Percentiles rank a stretch among this genome's conserved stretches.
Evolutionary conservation across 2,888 invertebrate species (phyloP).

Genomic region (Plusia festucae): DNA sequence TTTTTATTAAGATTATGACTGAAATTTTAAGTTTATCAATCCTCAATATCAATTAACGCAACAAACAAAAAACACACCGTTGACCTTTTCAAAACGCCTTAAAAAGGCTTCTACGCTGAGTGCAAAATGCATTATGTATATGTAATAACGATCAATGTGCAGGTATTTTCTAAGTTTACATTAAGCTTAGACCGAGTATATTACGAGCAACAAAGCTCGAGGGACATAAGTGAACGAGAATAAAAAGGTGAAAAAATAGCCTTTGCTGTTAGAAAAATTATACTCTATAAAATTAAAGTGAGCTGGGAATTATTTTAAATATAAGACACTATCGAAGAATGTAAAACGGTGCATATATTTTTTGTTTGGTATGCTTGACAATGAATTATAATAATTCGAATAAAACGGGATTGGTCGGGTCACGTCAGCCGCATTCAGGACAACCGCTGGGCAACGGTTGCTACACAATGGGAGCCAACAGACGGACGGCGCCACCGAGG

Average conservation of each 20-base stretch:
- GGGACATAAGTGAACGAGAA: slow-evolving; percentile 12
- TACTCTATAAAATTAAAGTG: background rate
- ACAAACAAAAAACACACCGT: background rate
- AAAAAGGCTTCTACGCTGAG: slow-evolving; percentile 2
- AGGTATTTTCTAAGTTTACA: slow-evolving; percentile 17
- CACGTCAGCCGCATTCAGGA: no score
- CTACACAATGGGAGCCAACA: no score
- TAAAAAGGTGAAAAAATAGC: slow-evolving; percentile 24
- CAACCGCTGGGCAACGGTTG: no score
- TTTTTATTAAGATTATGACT: no score
- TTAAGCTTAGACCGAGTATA: slow-evolving; percentile 22
- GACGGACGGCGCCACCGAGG: no score
- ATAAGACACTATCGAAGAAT: background rate
- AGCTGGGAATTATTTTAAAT: background rate
- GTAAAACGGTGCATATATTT: background rate
- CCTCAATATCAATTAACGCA: background rate
- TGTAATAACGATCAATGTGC: slow-evolving; percentile 12
- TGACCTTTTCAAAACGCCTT: background rate
- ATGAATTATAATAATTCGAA: no score
- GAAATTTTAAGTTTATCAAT: no score
- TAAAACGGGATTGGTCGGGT: no score
- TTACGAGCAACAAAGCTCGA: slow-evolving; percentile 9
- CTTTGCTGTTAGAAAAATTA: slow-evolving; percentile 14
- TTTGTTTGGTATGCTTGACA: no score
- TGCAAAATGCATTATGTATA: no score